Evolutionary conservation across 2,888 invertebrate species (phyloP), one percentile per base, ranked within the genome.

Genomic region (Pseudoips prasinana): DNA sequence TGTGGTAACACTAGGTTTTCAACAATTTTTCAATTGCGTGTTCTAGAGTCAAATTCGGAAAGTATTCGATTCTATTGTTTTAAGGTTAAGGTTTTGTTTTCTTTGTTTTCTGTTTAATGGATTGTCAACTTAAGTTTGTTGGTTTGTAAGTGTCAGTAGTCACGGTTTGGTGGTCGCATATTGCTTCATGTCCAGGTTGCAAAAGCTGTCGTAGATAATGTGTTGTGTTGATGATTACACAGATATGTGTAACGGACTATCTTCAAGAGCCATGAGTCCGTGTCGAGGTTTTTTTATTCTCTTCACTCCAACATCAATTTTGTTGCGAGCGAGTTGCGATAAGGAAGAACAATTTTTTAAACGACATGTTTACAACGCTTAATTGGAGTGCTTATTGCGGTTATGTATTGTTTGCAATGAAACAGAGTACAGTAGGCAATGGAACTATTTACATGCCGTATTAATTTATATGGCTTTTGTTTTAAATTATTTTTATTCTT

Each of bases 141-240:
- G 47, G 58, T 36, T 58, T 55, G 68, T 66, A 53, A 74, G 78
- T 79, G 80, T 76, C 77, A 73, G 77, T 57, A 73, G 85, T 80
- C 74, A 83, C 68, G 84, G 75, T 76, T 67, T 65, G 75, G 46
- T 52, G 56, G 52, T 46, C 60, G 66, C 58, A 52, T 56, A 67
- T 83, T 83, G 75, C 83, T 72, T 72, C 84, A 85, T 62, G 59
- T 61, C 61, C 58, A 69, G 70, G 79, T 83, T 83, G 84, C 82
- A 73, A 80, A 72, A 78, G 78, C 73, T 81, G 80, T 79, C 78
- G 79, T 71, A 67, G 73, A 64, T 71, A 73, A 72, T 71, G 62
- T 58, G 63, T 55, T 61, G 62, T 59, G 43, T 55, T 63, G 74
- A 72, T 73, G 69, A 68, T 73, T 73, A 74, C 69, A 58, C 66